Conservation (phyloP, 2,888 invertebrate species). For the Deilephila elpenor region DNA sequence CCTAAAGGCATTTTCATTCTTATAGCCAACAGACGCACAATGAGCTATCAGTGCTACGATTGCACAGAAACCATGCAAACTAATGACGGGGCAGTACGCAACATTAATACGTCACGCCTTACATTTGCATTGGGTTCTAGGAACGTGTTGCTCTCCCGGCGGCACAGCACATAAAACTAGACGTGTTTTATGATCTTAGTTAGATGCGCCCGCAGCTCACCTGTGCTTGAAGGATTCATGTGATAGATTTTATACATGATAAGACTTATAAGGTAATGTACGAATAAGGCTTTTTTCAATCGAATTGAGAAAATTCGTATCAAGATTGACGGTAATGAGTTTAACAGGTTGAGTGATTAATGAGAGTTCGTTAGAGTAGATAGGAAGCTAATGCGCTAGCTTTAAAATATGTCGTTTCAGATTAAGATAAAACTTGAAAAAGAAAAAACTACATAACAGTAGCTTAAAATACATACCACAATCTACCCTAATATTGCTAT, state of each 20-base stretch:
- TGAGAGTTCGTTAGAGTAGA: not conserved
- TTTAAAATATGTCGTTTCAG: too few relatives aligned
- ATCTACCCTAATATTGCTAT: too few relatives aligned
- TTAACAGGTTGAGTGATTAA: not conserved
- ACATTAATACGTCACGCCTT: slow-evolving; percentile 65
- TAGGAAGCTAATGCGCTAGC: too few relatives aligned
- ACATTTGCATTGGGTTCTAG: slow-evolving; percentile 59
- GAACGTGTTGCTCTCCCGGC: slow-evolving; percentile 53
- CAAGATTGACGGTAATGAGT: too few relatives aligned
- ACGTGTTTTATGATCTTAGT: slow-evolving; percentile 46
- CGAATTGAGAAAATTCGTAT: not conserved
- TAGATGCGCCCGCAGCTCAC: slow-evolving; percentile 22
- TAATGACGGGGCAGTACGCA: slow-evolving; percentile 38
- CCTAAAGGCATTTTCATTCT: not conserved
- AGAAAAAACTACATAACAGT: too few relatives aligned
- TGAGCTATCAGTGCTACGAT: not conserved
- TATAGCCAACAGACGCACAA: not conserved
- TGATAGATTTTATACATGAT: not conserved
- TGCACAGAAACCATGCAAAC: slow-evolving; percentile 46
- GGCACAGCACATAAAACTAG: slow-evolving; percentile 49
- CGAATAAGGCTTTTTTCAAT: not conserved
- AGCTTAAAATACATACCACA: too few relatives aligned
- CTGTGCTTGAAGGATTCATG: slow-evolving; percentile 7
- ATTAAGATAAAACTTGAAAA: too few relatives aligned
- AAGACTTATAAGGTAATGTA: not conserved